Evolutionary conservation across 2,888 invertebrate genomes (phyloP), one percentile per base, ranked within the genome.

Genomic region (Apodemia hepburni): DNA sequence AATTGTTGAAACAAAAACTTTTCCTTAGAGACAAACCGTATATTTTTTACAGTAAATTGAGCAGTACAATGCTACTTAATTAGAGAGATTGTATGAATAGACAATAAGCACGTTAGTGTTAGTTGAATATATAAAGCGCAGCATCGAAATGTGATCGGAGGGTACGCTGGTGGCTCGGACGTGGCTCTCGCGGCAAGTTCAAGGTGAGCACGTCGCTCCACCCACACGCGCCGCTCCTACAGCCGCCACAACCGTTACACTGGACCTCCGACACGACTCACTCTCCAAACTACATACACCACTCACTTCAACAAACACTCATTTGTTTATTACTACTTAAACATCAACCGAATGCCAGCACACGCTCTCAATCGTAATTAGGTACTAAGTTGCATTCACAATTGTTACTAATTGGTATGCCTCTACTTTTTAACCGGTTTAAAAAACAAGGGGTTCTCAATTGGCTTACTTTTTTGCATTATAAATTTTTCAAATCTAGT

Each of bases 151-250:
- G 75, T 75, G 75, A 73, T 78, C 76, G 75, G 70, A 68, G 63
- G 68, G 38, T 38, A 68, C 66, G 67, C 65, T 63, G 67, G 71
- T 68, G 73, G 77, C 81, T 82, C 85, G 51, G 51, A 51, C 51
- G 47, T 82, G 38, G 38, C 38, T 38, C 38, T 38, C 84, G 82
- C 83, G 85, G 88, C 89, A 91, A 90, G 90, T 91, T 91, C 90
- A 91, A 91, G 90, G 90, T 88, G 86, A 91, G 82, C 87, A 80
- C 85, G 83, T 87, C 85, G 84, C 84, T 82, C 87, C 90, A 84
- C 90, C 89, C 86, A 89, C 89, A 79, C 87, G 79, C 71, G 79
- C 82, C 81, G 80, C 82, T 78, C 81, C 84, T 76, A 80, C 75
- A 78, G 70, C 74, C 57, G 64, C 74, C 80, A 81, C 81, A 79